Percentiles rank a stretch among this genome's conserved stretches.
Evolutionary conservation across 2,113 vertebrate genomes (phyloP).

Genomic region (Embiotoca jacksoni): DNA sequence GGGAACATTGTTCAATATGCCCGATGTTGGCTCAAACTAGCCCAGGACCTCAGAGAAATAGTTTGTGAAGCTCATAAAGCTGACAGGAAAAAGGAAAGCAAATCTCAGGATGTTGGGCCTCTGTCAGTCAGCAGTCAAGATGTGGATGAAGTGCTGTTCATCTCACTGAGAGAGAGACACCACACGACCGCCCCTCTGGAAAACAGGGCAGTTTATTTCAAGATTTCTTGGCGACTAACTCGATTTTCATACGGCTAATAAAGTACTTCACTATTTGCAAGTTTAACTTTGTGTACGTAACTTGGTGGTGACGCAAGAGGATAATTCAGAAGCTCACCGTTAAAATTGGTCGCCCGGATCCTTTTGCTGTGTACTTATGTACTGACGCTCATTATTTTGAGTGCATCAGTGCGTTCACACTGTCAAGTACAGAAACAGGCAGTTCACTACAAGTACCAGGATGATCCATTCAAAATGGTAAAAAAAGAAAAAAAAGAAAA

Average conservation of each 20-base stretch:
- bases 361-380: too few relatives aligned
- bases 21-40: background rate
- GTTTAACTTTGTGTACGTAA: background rate
- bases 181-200: background rate
- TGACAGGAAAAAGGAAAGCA: background rate
- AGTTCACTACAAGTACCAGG: too few relatives aligned
- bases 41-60: background rate
- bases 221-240: background rate
- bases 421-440: too few relatives aligned
- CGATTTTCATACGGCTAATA: background rate
- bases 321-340: too few relatives aligned
- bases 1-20: background rate
- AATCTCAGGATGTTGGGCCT: background rate
- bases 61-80: conserved; percentile 4
- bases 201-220: background rate
- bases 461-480: too few relatives aligned
- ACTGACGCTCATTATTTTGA: too few relatives aligned
- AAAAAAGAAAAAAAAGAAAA: too few relatives aligned
- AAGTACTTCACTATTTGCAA: background rate
- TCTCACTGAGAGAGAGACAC: conserved; percentile 15
- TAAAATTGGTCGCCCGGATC: too few relatives aligned
- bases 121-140: conserved; percentile 17
- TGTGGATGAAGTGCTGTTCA: conserved; percentile 23
- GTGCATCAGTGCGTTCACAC: too few relatives aligned
- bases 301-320: too few relatives aligned